A percentile compares a stretch with the other conserved stretches of the same genome.
Evolutionary conservation across 2,888 invertebrate genomes (phyloP).

Genomic region (Prenolepis imparis): DNA sequence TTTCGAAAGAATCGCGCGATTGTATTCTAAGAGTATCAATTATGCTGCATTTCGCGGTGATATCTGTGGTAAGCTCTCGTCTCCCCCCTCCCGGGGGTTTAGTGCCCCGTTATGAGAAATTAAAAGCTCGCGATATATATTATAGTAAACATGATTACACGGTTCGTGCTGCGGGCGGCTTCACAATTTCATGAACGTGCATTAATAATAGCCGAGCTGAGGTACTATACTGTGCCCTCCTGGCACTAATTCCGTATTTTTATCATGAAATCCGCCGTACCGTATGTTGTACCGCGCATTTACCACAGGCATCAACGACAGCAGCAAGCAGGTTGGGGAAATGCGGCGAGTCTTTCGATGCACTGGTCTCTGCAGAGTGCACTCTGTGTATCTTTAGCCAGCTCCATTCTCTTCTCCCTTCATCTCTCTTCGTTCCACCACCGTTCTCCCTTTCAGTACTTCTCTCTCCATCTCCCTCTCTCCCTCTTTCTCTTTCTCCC

Average conservation of each 20-base stretch:
- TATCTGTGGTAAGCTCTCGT: neutral
- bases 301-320: conserved; percentile 37
- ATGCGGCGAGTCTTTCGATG: conserved; percentile 43
- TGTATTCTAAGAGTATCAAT: conserved; percentile 9
- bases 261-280: conserved; percentile 25
- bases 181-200: conserved; percentile 45
- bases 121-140: conserved; percentile 4
- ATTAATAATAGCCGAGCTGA: conserved; percentile 23
- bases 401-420: neutral
- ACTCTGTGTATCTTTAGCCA: conserved; percentile 37
- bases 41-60: neutral
- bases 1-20: neutral
- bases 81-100: neutral
- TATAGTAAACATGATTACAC: conserved; percentile 38
- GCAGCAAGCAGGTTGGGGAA: conserved; percentile 16
- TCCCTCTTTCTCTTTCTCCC: neutral
- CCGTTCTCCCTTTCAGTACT: neutral
- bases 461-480: neutral
- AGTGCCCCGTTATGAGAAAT: neutral
- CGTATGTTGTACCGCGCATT: conserved; percentile 20
- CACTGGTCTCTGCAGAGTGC: conserved; percentile 13
- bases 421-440: neutral
- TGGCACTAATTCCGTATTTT: conserved; percentile 46
- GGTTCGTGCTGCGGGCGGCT: neutral
- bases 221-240: neutral